A percentile compares a stretch with the other conserved stretches of the same genome.
Conservation (phyloP, 2,797 vertebrate genomes). For the Nyctalus aviator region DNA sequence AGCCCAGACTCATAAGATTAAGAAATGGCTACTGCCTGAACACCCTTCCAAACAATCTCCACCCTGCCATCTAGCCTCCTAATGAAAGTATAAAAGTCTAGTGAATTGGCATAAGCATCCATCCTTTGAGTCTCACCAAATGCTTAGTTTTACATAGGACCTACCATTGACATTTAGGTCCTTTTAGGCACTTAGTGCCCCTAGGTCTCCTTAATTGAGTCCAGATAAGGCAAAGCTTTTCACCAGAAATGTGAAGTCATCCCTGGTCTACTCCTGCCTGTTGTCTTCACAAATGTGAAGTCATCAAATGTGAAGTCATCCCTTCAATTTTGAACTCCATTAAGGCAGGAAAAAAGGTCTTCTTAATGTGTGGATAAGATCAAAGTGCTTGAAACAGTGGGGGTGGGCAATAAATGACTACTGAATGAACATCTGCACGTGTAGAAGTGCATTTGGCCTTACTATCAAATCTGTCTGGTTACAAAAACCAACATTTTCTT, state of each 20-base stretch:
- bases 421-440: not conserved
- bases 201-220: not conserved
- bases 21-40: slow-evolving; percentile 19
- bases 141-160: slow-evolving; percentile 39
- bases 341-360: not conserved
- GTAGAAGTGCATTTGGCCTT: not conserved
- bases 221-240: slow-evolving; percentile 47
- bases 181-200: not conserved
- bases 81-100: not conserved
- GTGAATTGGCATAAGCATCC: not conserved
- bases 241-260: slow-evolving; percentile 45
- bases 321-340: not conserved
- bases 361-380: slow-evolving; percentile 1
- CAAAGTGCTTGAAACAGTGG: not conserved
- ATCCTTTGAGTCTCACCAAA: not conserved
- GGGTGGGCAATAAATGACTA: not conserved
- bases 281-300: slow-evolving; percentile 60
- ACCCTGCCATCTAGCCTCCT: not conserved
- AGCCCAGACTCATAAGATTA: slow-evolving; percentile 2
- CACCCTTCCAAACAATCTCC: slow-evolving; percentile 29
- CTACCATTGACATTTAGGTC: not conserved
- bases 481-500: slow-evolving; percentile 7
- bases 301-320: not conserved
- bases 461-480: slow-evolving; percentile 22
- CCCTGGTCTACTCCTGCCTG: too few relatives aligned